Evolutionary conservation across 53 echinoderm and acorn worm species (phyloP), one percentile per base, ranked within the genome.

Genomic region (Temnopleurus reevesii): DNA sequence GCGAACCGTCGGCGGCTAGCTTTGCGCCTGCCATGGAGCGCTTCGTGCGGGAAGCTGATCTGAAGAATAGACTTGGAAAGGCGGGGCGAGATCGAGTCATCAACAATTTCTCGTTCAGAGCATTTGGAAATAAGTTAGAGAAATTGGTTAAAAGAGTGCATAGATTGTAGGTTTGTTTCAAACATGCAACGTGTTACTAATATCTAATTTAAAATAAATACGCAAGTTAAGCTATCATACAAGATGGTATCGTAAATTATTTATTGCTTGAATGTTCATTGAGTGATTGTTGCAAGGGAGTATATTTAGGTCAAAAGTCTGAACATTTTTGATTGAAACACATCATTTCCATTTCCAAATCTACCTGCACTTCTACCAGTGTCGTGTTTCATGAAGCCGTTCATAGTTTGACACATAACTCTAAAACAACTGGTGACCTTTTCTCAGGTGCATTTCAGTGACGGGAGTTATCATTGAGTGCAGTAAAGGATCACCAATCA

Each of bases 51-150:
- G 92, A 94, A 33, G 29, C 65, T 0, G 89, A 90, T 7, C 76
- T 96, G 43, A 82, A 92, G 24, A 64, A 91, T 26, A 91, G 80
- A 33, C 90, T 94, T 25, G 98, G 98, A 38, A 89, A 96, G 76
- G 93, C 90, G 5, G 98, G 98, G 41, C 91, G 60, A n/a, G 89
- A 93, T 18, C 76, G 98, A 83, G 98, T 98, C 12, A 53, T 96
- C 23, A 92, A 86, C 45, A 91, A 90, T 28, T 98, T 98, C 83
- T 98, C 98, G 13, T 98, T 98, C 56, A 91, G 94, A 45, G 96
- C 98, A 9, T 98, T 98, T 77, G 94, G 96, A 17, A 92, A 92
- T 81, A 93, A 96, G 77, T 85, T 98, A 64, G 91, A 96, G 61
- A 92, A 84, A 53, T 81, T 98, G 77, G 96, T 98, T 18, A 90